These are phyloP conservation scores for Lipophrys pholis DNA, from an alignment of 2,113 vertebrate genomes.

Conservation along the genomic window DNA sequence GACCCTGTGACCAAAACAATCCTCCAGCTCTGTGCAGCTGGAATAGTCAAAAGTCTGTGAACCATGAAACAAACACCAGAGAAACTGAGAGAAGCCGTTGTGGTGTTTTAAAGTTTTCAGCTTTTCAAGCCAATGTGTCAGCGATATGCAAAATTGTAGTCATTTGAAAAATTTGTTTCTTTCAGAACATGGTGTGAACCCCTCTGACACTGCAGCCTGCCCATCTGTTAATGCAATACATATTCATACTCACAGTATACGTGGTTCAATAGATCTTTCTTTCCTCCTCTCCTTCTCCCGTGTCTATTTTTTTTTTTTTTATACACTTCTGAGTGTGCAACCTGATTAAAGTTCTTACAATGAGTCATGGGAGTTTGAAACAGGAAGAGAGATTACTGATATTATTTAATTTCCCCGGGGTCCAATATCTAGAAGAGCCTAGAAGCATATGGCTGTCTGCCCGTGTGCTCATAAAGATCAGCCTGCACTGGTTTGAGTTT, in stretches of 20 bases:
- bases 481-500: constrained; percentile 31
- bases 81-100: constrained; percentile 4
- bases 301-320: constrained; percentile 14
- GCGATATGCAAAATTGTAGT: constrained; percentile 58
- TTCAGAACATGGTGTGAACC: constrained; percentile 51
- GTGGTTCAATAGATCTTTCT: constrained; percentile 27
- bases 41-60: constrained; percentile 39
- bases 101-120: constrained; percentile 29
- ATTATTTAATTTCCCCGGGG: constrained; percentile 78
- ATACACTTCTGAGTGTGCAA: constrained; percentile 57
- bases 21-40: constrained; percentile 30
- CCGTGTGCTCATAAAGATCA: constrained; percentile 37
- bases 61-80: constrained; percentile 24
- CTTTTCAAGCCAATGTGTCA: constrained; percentile 58
- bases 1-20: constrained; percentile 2
- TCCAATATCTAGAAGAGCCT: constrained; percentile 56
- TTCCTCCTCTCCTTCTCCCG: background rate
- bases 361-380: constrained; percentile 71
- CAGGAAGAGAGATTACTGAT: constrained; percentile 72
- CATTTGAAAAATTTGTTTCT: constrained; percentile 67
- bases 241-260: constrained; percentile 45
- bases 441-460: constrained; percentile 60
- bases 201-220: constrained; percentile 50
- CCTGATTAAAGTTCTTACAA: constrained; percentile 70
- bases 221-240: constrained; percentile 68